Percentiles rank a stretch among this genome's conserved stretches.
Evolutionary conservation across 2,797 vertebrate species (phyloP).

Genomic region (Acipenser ruthenus): DNA sequence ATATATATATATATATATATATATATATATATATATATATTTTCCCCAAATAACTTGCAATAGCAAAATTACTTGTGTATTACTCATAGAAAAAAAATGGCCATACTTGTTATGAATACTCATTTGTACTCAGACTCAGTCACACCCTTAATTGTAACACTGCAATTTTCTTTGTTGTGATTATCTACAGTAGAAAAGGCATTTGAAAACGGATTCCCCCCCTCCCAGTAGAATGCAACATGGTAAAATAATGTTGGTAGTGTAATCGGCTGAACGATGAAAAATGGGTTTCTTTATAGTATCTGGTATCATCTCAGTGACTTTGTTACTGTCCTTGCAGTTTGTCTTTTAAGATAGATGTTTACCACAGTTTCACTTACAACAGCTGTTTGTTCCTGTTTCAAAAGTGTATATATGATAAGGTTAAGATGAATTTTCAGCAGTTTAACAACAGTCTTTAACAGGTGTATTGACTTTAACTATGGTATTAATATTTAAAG

Average conservation of each 20-base stretch:
- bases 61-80: too few species aligned
- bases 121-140: conserved; percentile 6
- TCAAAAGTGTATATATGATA: too few species aligned
- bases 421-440: too few species aligned
- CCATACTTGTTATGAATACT: too few species aligned
- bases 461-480: too few species aligned
- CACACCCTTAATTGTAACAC: conserved; percentile 26
- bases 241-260: conserved; percentile 32
- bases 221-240: conserved; percentile 28
- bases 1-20: too few species aligned
- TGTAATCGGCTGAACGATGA: conserved; percentile 52
- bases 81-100: too few species aligned
- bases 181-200: conserved; percentile 38
- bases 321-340: conserved; percentile 57
- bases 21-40: too few species aligned
- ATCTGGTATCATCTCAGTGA: conserved; percentile 41
- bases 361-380: conserved; percentile 37
- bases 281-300: conserved; percentile 52
- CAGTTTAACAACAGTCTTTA: too few species aligned
- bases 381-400: conserved; percentile 22
- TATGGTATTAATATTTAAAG: too few species aligned
- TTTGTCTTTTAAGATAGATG: conserved; percentile 37
- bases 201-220: conserved; percentile 23
- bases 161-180: conserved; percentile 36
- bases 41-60: too few species aligned